Evolutionary conservation across 2,113 vertebrate genomes (phyloP).

Genomic region (Telmatochromis sp.): DNA sequence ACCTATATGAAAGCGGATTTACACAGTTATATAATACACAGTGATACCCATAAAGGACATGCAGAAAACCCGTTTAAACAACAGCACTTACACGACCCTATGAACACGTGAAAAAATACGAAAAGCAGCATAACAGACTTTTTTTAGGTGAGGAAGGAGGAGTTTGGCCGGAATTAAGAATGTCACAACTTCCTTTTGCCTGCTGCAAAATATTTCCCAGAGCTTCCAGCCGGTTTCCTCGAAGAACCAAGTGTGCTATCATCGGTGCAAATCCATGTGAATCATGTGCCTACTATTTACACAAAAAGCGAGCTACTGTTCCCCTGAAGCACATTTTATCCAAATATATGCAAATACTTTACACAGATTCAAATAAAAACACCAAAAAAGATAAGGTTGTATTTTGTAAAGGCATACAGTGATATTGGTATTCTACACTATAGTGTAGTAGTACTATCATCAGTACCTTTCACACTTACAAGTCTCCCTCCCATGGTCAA

Average conservation of each 20-base stretch:
- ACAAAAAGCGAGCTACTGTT: background rate
- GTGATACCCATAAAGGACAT: background rate
- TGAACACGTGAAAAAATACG: background rate
- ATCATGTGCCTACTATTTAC: background rate
- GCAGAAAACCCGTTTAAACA: background rate
- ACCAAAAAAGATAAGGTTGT: background rate
- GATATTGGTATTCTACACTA: background rate
- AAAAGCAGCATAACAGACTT: background rate
- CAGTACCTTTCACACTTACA: background rate
- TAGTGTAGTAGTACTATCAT: background rate
- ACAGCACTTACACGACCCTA: background rate
- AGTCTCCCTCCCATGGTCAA: background rate
- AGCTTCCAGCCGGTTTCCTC: background rate
- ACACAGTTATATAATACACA: background rate
- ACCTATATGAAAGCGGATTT: background rate
- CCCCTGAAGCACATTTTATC: background rate
- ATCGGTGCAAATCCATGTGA: background rate
- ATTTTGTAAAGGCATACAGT: background rate
- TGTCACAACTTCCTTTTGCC: conserved; percentile 19
- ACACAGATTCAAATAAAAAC: background rate
- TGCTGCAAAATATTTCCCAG: conserved; percentile 36
- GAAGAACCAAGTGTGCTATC: background rate
- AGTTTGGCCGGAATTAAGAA: background rate
- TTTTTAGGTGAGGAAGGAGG: conserved; percentile 33
- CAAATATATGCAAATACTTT: background rate